Evolutionary conservation across 2,888 invertebrate genomes (phyloP), one percentile per base, ranked within the genome.

Genomic region (Oligia latruncula): DNA sequence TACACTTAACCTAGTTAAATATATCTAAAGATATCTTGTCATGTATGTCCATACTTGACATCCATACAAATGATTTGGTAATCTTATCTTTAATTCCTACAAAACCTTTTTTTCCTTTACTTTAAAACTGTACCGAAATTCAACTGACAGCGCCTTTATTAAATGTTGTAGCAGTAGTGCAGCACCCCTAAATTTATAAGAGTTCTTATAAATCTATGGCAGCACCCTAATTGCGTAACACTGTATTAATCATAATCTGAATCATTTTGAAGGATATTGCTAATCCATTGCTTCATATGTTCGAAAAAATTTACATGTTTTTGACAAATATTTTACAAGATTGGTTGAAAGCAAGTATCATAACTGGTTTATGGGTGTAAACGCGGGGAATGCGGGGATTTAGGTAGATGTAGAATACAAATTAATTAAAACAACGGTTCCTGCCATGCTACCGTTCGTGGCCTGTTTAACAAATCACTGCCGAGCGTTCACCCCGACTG

Each of bases 401-500:
- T 13, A 13, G 5, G 15, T 43, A 49, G 13, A 35, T 13, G 29
- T 17, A n/a, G 46, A 65, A 49, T 65, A 70, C 8, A 71, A 66
- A 71, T 64, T 71, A 71, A 81, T 81, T 71, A 77, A 58, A 64
- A 66, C 67, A 84, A 82, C 85, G 65, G 84, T 64, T 65, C 23
- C 55, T 52, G 46, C 52, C 43, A 65, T 52, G 46, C 52, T 49
- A 65, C 62, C 35, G 71, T 29, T 82, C 52, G 62, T 67, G 78
- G 66, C 82, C 72, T 68, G 81, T 84, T 77, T 77, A 70, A 83
- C 81, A 80, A 73, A 85, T 68, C 70, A 58, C 52, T 49, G 86
- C 46, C 66, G 49, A 58, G n/a, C 85, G 49, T 85, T 85, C 23
- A 85, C 84, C 84, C 79, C 84, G 20, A 79, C 86, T 71, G 82